phyloP scores from a whole-genome alignment of 2,888 invertebrate genomes.

The Drosophila paranaensis region DNA sequence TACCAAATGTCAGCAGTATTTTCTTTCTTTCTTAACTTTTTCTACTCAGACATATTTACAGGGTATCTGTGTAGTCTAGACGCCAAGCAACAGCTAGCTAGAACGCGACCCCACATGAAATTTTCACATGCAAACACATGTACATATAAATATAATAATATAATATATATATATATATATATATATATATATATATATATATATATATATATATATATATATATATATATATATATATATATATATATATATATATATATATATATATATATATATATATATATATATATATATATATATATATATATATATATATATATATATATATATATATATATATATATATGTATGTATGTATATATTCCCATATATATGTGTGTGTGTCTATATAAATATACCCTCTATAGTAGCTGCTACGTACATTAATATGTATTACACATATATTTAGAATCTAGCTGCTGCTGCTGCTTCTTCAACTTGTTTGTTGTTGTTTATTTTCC shows the following conservation, averaged over 20 bases:
- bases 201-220: no score
- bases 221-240: no score
- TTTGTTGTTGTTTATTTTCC: conserved; percentile 51
- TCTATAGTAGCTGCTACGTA: conserved; percentile 28
- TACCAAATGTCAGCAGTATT: no score
- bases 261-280: no score
- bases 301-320: background rate
- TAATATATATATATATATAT: conserved; percentile 5
- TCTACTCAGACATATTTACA: background rate
- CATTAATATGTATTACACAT: conserved; percentile 40
- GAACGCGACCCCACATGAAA: conserved; percentile 43
- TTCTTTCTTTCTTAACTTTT: no score
- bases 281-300: no score
- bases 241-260: no score
- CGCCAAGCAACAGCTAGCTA: conserved; percentile 3
- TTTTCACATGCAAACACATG: conserved; percentile 18
- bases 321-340: no score
- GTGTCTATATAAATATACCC: conserved; percentile 19
- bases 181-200: no score
- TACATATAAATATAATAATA: background rate
- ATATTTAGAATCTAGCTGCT: conserved; percentile 46
- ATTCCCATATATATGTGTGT: background rate
- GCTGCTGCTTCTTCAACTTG: conserved; percentile 27
- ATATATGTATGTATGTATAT: conserved; percentile 1
- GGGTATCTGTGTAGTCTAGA: background rate